phyloP scores from a whole-genome alignment of 2,797 vertebrate species.

The Clarias platycephalus region DNA sequence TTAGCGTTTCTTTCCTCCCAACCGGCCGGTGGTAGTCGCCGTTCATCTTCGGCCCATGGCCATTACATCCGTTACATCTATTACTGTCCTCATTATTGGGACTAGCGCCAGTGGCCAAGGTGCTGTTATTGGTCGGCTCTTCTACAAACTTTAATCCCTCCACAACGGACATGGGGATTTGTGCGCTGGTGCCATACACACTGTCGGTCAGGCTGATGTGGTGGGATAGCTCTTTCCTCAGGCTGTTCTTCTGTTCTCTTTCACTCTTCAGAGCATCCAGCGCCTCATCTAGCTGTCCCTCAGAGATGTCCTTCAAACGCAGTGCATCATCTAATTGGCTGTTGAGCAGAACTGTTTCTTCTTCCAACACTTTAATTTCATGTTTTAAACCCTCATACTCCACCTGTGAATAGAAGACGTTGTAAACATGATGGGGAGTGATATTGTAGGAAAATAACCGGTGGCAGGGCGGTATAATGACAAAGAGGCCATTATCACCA shows the following conservation, averaged over 20 bases:
- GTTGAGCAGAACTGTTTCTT: slow-evolving; percentile 95
- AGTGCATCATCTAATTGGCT: slow-evolving; percentile 95
- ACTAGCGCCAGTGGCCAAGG: slow-evolving; percentile 57
- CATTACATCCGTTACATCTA: slow-evolving; percentile 83
- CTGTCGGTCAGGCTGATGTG: slow-evolving; percentile 90
- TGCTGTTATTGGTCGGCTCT: slow-evolving; percentile 69
- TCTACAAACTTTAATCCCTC: slow-evolving; percentile 91
- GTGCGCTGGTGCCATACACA: slow-evolving; percentile 80
- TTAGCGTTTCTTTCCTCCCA: slow-evolving; percentile 82
- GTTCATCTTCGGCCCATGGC: slow-evolving; percentile 81
- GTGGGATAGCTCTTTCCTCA: slow-evolving; percentile 92
- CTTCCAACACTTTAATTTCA: slow-evolving; percentile 94
- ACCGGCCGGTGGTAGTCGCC: slow-evolving; percentile 81
- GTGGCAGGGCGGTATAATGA: neutral
- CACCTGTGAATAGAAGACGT: slow-evolving; percentile 77
- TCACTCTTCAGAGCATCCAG: slow-evolving; percentile 93
- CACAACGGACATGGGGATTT: slow-evolving; percentile 88
- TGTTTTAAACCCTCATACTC: slow-evolving; percentile 98
- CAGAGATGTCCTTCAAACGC: slow-evolving; percentile 92
- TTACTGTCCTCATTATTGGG: slow-evolving; percentile 87
- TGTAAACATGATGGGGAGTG: neutral
- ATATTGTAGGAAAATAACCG: neutral
- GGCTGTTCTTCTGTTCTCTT: slow-evolving; percentile 93
- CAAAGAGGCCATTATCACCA: neutral
- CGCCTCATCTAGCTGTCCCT: slow-evolving; percentile 92